These are phyloP conservation scores for Geophilus truncorum DNA, from an alignment of 2,888 invertebrate species.

Conservation along the genomic window DNA sequence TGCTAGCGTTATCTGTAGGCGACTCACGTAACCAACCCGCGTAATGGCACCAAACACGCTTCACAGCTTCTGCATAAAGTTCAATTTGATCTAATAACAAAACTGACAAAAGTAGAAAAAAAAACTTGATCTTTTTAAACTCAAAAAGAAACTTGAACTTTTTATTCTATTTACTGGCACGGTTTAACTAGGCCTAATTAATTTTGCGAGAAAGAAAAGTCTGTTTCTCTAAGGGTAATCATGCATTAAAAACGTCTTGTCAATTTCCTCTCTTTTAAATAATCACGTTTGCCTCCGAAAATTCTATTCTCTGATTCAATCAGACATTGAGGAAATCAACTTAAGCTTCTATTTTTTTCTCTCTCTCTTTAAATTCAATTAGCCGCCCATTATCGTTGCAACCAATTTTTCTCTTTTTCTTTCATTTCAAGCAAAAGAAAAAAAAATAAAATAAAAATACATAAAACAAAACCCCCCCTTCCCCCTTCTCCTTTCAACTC, in stretches of 20 bases:
- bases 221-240: neutral
- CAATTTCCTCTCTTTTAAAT: neutral
- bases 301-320: constrained; percentile 3
- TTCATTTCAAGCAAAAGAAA: neutral
- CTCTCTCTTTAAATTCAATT: neutral
- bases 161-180: neutral
- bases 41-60: neutral
- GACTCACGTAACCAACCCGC: neutral
- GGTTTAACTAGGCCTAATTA: neutral
- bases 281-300: neutral
- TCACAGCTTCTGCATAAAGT: neutral
- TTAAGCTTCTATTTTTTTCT: neutral
- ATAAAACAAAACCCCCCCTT: neutral
- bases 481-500: neutral
- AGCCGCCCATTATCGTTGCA: neutral
- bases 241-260: neutral
- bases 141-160: neutral
- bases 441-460: neutral
- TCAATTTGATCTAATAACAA: neutral
- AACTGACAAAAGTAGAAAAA: neutral
- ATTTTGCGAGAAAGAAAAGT: neutral
- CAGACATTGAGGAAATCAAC: constrained; percentile 1
- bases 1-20: neutral
- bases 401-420: neutral
- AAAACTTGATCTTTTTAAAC: neutral